Conservation (phyloP, 2,797 vertebrate genomes). For the Poeciliopsis gracilis region DNA sequence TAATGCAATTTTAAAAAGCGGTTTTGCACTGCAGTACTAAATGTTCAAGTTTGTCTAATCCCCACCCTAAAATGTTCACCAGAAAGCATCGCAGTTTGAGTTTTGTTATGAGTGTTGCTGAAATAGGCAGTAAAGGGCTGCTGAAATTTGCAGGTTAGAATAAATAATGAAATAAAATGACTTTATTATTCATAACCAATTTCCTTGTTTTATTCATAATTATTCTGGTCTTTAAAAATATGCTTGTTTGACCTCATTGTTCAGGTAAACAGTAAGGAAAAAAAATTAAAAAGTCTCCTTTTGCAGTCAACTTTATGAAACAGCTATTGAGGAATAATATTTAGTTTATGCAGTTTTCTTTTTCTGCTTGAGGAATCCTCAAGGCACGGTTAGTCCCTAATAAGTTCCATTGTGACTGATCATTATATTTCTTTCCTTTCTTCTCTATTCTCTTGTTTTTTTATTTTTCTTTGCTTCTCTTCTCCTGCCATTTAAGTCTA, state of each 20-base stretch:
- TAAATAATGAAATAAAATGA: background rate
- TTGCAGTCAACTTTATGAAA: background rate
- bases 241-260: background rate
- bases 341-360: background rate
- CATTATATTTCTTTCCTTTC: conserved; percentile 3
- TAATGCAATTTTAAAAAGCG: background rate
- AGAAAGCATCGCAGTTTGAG: background rate
- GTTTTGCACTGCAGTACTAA: background rate
- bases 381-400: background rate
- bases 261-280: background rate
- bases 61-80: background rate
- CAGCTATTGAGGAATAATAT: background rate
- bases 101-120: background rate
- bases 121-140: background rate
- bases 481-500: background rate
- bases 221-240: background rate
- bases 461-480: background rate
- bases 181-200: background rate
- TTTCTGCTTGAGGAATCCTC: background rate
- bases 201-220: background rate
- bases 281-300: background rate
- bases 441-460: conserved; percentile 4
- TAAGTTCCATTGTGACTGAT: conserved; percentile 6
- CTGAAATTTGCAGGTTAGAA: background rate
- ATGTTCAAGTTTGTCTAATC: background rate